These are phyloP conservation scores for Coelogynopora nodosa DNA, from an alignment of 2,888 invertebrate genomes.

Conservation along the genomic window DNA sequence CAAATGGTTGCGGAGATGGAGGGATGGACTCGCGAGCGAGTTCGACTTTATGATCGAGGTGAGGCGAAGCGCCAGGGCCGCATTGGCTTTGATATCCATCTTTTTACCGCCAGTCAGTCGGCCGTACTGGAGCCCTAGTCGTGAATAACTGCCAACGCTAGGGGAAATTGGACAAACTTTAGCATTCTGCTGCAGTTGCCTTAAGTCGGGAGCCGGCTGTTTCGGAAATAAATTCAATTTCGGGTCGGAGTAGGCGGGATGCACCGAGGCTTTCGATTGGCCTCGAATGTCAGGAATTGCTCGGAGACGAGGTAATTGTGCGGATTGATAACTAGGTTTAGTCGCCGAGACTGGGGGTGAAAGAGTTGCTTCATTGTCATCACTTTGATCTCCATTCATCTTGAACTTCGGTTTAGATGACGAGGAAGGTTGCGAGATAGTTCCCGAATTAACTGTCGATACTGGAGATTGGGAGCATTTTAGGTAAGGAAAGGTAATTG, in stretches of 20 bases:
- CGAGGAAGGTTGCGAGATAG: not conserved
- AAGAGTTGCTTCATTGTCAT: not conserved
- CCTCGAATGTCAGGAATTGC: too few relatives aligned
- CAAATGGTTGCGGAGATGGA: not conserved
- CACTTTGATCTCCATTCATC: not conserved
- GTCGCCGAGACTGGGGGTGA: not conserved
- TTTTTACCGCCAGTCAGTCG: not conserved
- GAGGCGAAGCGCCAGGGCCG: constrained; percentile 2
- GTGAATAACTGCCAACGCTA: not conserved
- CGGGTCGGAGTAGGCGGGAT: not conserved
- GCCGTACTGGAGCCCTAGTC: not conserved
- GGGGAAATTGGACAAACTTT: not conserved
- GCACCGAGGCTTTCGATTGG: not conserved
- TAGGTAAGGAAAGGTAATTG: not conserved
- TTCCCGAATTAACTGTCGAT: not conserved
- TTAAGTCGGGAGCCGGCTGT: not conserved
- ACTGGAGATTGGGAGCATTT: not conserved
- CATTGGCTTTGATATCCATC: not conserved
- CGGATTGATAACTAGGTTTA: not conserved
- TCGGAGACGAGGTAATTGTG: not conserved
- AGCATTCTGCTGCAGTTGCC: not conserved
- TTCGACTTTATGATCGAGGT: constrained; percentile 1
- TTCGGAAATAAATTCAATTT: not conserved
- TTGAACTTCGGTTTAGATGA: not conserved
- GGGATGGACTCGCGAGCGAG: not conserved